phyloP scores from a whole-genome alignment of 1,140 invertebrate genomes.

The Drosophila arawakana region DNA sequence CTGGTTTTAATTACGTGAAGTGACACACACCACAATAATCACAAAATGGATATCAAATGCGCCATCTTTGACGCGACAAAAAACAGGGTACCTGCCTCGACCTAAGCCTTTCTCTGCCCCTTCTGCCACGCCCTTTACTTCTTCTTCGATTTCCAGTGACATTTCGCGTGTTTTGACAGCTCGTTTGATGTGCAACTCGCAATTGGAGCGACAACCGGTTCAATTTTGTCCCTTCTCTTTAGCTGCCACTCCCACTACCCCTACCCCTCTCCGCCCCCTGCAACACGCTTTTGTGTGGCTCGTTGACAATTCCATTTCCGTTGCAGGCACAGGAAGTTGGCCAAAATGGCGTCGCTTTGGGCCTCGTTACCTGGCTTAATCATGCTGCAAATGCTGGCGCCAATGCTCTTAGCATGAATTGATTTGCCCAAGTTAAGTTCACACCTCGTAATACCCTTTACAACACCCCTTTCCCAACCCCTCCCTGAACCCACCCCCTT shows the following conservation, averaged over 20 bases:
- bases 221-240: background rate
- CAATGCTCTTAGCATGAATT: constrained; percentile 3
- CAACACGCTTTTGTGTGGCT: background rate
- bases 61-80: constrained; percentile 52
- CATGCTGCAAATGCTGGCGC: constrained; percentile 8
- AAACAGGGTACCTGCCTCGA: background rate
- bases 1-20: constrained; percentile 75
- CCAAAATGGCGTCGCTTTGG: constrained; percentile 29
- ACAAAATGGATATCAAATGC: constrained; percentile 72
- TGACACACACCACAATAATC: constrained; percentile 69
- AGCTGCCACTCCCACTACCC: too few relatives aligned
- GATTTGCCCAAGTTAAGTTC: constrained; percentile 8
- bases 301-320: constrained; percentile 48
- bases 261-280: background rate
- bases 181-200: constrained; percentile 53
- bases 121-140: background rate
- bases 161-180: constrained; percentile 69
- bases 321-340: constrained; percentile 13
- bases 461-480: background rate
- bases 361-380: constrained; percentile 15
- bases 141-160: constrained; percentile 57
- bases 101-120: background rate
- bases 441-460: background rate
- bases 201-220: constrained; percentile 36
- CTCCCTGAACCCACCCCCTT: too few relatives aligned